Base-by-base conservation (phyloP, 2,888 invertebrate species). In the Salticus scenicus region DNA sequence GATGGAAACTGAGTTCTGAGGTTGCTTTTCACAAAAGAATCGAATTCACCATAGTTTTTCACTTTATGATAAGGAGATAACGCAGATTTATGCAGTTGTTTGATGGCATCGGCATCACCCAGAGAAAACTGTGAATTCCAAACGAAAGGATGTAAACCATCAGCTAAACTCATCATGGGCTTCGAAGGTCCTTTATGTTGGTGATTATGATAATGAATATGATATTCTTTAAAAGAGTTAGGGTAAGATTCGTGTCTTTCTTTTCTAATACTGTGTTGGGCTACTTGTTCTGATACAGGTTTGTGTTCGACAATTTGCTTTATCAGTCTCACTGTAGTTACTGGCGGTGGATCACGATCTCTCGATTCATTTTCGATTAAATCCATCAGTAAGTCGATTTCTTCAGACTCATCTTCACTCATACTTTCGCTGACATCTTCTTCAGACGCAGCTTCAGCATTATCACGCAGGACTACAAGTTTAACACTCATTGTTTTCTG, bases 131-230 rank as follows among this genome's bases (percentile, higher is more conserved):
- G 63, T 0, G 77, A 57, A 1, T 73, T 73, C 77, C 71, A 78
- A 0, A 69, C 12, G 7, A 77, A 14, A 7, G 83, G 83, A 8
- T 41, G 66, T 5, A 84, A 20, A 14, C 47, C 37, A n/a, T 84
- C 77, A 2, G 57, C 37, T 2, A 66, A 63, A 5, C 27, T 73
- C n/a, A 84, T 28, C 1, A 66, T n/a, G 1, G 72, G 72, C 12
- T 73, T 73, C 14, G 66, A 57, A 1, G 63, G 41, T 17, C 24
- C 20, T 20, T 73, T 74, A 27, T 83, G 83, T 10, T 84, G 83
- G 10, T 84, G 83, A 33, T 67, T 84, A 30, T 84, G 83, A 12
- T 84, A 84, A 42, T 84, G 83, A 12, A 84, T 69, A 24, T 84
- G 83, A 41, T 77, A 84, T 63, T 84, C 83, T 37, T 83, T 83